These are phyloP conservation scores for Ceyx melanurus DNA, from an alignment of 2,113 vertebrate genomes.

Conservation along the genomic window DNA sequence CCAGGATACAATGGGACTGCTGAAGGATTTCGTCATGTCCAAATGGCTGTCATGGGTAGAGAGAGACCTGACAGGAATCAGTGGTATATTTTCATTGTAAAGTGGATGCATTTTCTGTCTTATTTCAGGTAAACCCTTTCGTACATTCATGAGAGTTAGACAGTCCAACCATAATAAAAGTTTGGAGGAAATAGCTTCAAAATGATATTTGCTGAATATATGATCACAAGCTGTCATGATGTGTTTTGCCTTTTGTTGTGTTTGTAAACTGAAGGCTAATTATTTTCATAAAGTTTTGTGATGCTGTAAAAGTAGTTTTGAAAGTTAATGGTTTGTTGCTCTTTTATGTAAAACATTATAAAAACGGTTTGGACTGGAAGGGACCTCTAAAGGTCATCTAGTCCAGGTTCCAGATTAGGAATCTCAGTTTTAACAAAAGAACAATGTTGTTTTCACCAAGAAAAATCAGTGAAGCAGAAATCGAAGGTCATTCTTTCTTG, in stretches of 20 bases:
- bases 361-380: no score
- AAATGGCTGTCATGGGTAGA: not conserved
- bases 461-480: not conserved
- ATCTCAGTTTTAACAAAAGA: not conserved
- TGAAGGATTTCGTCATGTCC: not conserved
- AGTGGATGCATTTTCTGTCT: not conserved
- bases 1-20: not conserved
- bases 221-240: not conserved
- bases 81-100: not conserved
- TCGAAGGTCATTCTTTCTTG: not conserved
- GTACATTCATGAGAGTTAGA: not conserved
- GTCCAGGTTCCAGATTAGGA: not conserved
- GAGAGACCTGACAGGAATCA: not conserved
- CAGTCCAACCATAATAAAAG: not conserved
- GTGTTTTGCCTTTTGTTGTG: not conserved
- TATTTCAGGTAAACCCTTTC: not conserved
- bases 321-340: not conserved
- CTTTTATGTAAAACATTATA: not conserved
- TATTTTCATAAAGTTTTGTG: not conserved
- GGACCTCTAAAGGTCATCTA: no score
- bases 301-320: not conserved
- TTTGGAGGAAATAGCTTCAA: not conserved
- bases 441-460: not conserved
- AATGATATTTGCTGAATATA: not conserved
- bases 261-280: not conserved